These are phyloP conservation scores for Battus philenor DNA, from an alignment of 1,140 invertebrate species.

Conservation along the genomic window DNA sequence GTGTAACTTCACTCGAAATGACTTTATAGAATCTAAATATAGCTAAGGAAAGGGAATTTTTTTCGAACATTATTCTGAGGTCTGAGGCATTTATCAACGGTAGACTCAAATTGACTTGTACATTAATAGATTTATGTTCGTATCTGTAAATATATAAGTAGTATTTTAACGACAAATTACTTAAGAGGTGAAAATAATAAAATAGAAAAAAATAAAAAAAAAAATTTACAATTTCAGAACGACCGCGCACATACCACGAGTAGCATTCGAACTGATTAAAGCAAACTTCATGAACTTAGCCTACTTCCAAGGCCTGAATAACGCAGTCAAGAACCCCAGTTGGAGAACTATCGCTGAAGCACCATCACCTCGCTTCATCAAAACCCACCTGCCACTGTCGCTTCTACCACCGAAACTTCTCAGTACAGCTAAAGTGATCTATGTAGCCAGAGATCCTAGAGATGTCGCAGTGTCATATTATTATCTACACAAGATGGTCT, in stretches of 20 bases:
- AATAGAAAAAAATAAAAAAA: no score
- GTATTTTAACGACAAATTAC: no score
- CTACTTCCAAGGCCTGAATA: conserved; percentile 48
- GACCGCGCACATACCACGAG: conserved; percentile 45
- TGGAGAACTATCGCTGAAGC: conserved; percentile 41
- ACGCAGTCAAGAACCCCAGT: conserved; percentile 39
- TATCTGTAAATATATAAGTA: no score
- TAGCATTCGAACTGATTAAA: conserved; percentile 52
- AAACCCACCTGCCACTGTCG: conserved; percentile 61
- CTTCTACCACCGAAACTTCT: conserved; percentile 51
- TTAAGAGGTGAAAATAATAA: no score
- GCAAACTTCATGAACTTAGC: conserved; percentile 55
- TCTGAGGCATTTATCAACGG: no score
- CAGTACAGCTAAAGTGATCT: conserved; percentile 78
- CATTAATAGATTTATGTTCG: no score
- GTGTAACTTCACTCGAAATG: no score
- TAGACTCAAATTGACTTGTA: no score
- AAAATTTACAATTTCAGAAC: conserved; percentile 32
- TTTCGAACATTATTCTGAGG: no score
- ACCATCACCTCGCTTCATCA: conserved; percentile 62
- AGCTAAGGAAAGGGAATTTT: no score
- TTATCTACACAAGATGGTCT: conserved; percentile 83
- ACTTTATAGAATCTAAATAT: no score
- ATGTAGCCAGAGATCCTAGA: conserved; percentile 89
- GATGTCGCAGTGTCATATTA: conserved; percentile 91